Evolutionary conservation across 1,140 invertebrate genomes (phyloP).

Genomic region (Kradibia gibbosae): DNA sequence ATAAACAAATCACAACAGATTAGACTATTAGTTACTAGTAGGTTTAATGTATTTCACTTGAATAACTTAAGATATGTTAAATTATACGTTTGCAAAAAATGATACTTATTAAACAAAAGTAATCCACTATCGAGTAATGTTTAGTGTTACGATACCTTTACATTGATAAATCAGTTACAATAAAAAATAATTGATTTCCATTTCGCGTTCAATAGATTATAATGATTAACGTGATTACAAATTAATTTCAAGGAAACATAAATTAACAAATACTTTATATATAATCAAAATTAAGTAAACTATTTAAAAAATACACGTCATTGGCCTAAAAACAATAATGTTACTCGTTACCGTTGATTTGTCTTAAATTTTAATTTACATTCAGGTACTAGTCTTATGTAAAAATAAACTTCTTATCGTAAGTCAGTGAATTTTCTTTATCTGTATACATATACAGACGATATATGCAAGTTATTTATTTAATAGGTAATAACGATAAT

Average conservation of each 20-base stretch:
- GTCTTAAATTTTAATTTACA: background rate
- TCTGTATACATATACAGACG: background rate
- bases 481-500: constrained; percentile 31
- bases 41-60: no score
- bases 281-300: background rate
- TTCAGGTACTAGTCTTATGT: background rate
- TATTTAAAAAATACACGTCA: background rate
- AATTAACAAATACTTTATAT: no score
- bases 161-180: no score
- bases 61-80: no score
- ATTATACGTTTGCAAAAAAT: no score
- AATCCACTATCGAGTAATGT: no score
- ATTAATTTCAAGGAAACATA: no score
- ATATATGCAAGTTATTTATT: constrained; percentile 32
- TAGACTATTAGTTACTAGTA: no score
- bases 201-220: background rate
- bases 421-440: constrained; percentile 6
- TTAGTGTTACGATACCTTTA: no score
- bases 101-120: no score
- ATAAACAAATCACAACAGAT: no score
- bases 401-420: background rate
- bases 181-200: no score
- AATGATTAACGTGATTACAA: background rate
- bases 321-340: background rate
- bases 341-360: background rate